Evolutionary conservation across 2,797 vertebrate species (phyloP), one percentile per base, ranked within the genome.

Genomic region (Sebastes taczanowskii): DNA sequence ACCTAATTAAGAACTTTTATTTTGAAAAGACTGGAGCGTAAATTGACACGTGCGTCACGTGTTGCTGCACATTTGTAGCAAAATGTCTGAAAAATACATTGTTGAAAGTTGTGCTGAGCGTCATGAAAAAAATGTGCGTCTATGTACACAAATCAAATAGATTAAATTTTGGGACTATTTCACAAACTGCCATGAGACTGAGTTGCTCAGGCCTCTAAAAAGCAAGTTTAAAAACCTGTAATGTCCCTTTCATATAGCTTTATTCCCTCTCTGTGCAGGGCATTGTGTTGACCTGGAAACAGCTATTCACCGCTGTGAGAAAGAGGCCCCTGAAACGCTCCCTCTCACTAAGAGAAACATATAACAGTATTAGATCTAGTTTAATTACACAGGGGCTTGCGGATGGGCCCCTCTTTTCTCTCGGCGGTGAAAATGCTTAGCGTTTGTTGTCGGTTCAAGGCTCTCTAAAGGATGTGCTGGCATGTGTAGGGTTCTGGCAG

Each of bases 401-500:
- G 78, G 89, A 90, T 73, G 88, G 91, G 85, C 86, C 91, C 85
- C 89, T 86, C 86, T 88, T 90, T 91, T 91, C 90, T 89, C 69
- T 89, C 73, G 4, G 82, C 64, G 66, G 89, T 87, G 88, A 93
- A 92, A 93, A 91, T 81, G 91, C 90, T 94, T 83, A 77, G 86
- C 75, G 93, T 95, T 95, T 94, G 92, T 94, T 94, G 93, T 94
- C 83, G 86, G 90, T 95, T 95, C 93, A 94, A 94, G 94, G 92
- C 91, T 94, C 91, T 93, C 88, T 81, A 91, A 95, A 94, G 93
- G 94, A 94, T 93, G 92, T 92, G 92, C 88, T 95, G 94, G 93
- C 93, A 94, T 94, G 93, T 93, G 91, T 67, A 76, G 85, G 86
- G 90, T 74, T 91, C 93, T 95, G 95, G 94, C 91, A 94, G 82